Percentiles rank a stretch among this genome's conserved stretches.
Conservation (phyloP, 2,113 vertebrate genomes). For the Thalassarche chlororhynchos region DNA sequence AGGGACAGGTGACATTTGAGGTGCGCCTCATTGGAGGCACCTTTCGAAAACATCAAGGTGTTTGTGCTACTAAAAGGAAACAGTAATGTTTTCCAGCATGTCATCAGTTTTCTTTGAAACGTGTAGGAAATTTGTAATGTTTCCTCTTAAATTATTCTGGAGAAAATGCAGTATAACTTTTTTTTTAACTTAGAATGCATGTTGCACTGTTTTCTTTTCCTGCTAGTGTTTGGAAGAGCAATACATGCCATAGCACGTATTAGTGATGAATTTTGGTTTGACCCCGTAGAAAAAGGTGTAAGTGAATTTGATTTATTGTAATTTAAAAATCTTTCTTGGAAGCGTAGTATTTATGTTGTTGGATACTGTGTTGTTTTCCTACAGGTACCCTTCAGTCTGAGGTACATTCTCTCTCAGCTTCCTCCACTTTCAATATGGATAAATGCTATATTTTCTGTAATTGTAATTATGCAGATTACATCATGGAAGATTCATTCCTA, state of each 20-base stretch:
- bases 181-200: neutral
- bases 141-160: neutral
- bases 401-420: neutral
- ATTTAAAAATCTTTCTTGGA: neutral
- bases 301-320: slow-evolving; percentile 54
- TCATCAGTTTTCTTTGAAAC: neutral
- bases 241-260: slow-evolving; percentile 87
- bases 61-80: neutral
- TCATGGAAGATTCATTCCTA: neutral
- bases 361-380: neutral
- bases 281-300: slow-evolving; percentile 88
- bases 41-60: neutral
- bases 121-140: neutral
- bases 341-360: neutral
- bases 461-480: neutral
- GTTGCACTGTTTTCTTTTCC: neutral
- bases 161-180: neutral
- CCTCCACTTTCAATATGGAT: neutral
- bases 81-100: neutral
- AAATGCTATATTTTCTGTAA: neutral
- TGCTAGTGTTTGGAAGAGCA: slow-evolving; percentile 89
- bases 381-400: neutral
- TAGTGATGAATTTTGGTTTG: slow-evolving; percentile 90
- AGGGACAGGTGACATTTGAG: neutral
- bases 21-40: neutral